A percentile compares a stretch with the other conserved stretches of the same genome.
Evolutionary conservation across 2,113 vertebrate genomes (phyloP).

Genomic region (Gallinago media): DNA sequence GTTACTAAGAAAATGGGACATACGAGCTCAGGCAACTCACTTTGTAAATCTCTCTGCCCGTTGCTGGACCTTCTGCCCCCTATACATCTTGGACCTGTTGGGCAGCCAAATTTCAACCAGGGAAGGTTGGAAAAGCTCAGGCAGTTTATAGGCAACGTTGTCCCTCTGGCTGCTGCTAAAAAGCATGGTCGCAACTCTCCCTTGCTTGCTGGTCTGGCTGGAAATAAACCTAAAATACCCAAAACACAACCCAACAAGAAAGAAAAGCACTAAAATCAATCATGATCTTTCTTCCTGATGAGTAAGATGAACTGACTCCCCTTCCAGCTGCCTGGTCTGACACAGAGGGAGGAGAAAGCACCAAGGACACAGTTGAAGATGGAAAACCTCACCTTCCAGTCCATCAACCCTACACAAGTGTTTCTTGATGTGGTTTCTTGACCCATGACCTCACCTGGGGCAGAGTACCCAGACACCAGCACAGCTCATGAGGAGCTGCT

Average conservation of each 20-base stretch:
- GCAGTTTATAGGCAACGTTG: not conserved
- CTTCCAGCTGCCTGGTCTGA: not conserved
- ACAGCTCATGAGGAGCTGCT: not conserved
- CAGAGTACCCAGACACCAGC: not conserved
- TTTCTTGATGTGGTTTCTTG: not conserved
- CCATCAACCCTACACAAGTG: not conserved
- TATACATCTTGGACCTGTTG: not conserved
- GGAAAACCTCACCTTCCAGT: not conserved
- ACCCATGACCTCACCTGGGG: not conserved
- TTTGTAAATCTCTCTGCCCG: not conserved
- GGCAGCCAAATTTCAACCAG: not conserved
- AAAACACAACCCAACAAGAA: accelerated
- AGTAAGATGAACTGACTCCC: not conserved
- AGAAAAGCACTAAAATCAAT: not conserved
- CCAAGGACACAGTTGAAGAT: accelerated
- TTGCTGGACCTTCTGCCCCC: not conserved
- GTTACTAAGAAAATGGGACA: not conserved
- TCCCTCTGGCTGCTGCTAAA: not conserved
- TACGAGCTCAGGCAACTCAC: not conserved
- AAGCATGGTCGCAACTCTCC: accelerated
- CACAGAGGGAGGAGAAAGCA: not conserved
- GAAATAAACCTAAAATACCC: not conserved
- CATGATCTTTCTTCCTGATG: not conserved
- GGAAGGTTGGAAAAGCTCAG: not conserved
- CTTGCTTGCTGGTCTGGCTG: not conserved